Evolutionary conservation across 2,888 invertebrate genomes (phyloP), one percentile per base, ranked within the genome.

Genomic region (Drosophila kambysellisi): DNA sequence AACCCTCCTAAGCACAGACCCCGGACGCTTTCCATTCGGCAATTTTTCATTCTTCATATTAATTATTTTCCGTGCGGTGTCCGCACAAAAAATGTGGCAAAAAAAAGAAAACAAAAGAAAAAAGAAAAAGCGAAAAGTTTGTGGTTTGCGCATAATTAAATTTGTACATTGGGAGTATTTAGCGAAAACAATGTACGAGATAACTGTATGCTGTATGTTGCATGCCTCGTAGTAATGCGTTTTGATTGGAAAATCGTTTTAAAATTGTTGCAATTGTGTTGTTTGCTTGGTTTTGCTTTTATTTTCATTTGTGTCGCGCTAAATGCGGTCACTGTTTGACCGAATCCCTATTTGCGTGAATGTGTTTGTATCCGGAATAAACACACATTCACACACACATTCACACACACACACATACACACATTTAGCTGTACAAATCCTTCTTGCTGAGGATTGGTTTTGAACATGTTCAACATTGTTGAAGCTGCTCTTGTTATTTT

Each of bases 201-300:
- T 68, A 69, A 51, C 60, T 69, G 63, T 63, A 33, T 63, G 50
- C 60, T 69, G 63, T 63, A 33, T 63, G 73, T 15, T 9, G 11
- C 20, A 25, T 25, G 1, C 20, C 20, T 25, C 20, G 32, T 39
- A 59, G 79, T 83, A 83, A 89, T 83, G 72, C 64, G 70, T 76
- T 88, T 85, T 88, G 90, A 85, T 88, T 85, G 77, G 86, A 75
- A 85, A 85, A 89, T 85, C 83, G 72, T 85, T 85, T 88, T 88
- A 85, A 89, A 86, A 77, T 73, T 70, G 78, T 83, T 83, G 71
- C 33, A 57, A 61, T 48, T 69, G 68, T 66, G 68, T 66, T 74
- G 37, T 70, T 68, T 56, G 71, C 70, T 50, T 66, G 64, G 77
- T 48, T 64, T 32, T 82, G 72, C 54, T 65, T 66, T 68, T 75